Base-by-base conservation (phyloP, 1,140 invertebrate species). In the Drosophila pallidifrons region DNA sequence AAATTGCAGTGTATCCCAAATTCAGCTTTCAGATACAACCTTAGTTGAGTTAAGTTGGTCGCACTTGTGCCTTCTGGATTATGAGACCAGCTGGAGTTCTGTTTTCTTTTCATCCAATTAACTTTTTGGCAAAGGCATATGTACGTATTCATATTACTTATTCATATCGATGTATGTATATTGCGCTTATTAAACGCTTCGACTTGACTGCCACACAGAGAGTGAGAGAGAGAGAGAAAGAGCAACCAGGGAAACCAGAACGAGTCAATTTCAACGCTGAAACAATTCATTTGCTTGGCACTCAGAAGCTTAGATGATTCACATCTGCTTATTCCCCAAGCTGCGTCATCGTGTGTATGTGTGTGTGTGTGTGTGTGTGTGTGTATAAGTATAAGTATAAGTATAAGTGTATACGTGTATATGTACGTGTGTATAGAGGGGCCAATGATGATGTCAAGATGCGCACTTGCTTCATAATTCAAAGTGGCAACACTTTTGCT, bases 201-300 rank as follows among this genome's bases (percentile, higher is more conserved):
- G 46, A 49, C 49, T 72, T 55, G 30, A 8, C 43, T 54, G 32
- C 47, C 52, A 41, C 20, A 3, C 20, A 25, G 20, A 25, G 20
- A 25, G 20, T 3, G 20, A 20, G 3, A 2, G 16, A 20, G 16
- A 20, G 30, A 20, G 3, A 4, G 20, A 3, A 3, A 20, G 35
- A 25, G 52, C 30, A 38, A 20, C 32, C 52, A 55, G 13, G 47
- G 15, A 45, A 20, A 25, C 25, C 15, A 16, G 11, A 25, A 35
- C 32, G 25, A 35, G 57, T 55, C 49, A 55, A 45, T 43, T 57
- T 70, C 55, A 54, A 46, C 38, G 38, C 30, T 16, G 65, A 59
- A 79, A 71, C 68, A 77, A 88, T 83, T 68, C 77, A 82, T 87
- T 88, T 87, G 73, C 63, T 73, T 82, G 80, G 76, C 82, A 65